Base-by-base conservation (phyloP, 2,797 vertebrate species). In the Meda fulgida region DNA sequence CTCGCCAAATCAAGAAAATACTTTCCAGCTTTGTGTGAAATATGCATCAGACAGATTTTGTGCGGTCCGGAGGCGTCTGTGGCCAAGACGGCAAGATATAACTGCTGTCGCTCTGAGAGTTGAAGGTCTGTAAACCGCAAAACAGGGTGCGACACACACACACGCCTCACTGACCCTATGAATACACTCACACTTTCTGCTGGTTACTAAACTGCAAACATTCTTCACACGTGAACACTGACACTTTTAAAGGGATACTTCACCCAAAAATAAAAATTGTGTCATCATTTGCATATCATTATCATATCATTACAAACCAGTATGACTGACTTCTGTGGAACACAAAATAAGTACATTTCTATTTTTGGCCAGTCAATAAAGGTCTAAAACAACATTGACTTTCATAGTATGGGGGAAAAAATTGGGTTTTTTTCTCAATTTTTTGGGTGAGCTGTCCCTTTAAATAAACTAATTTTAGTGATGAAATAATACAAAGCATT, bases 91-190 rank as follows among this genome's bases (percentile, higher is more conserved):
- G 55, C 34, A 34, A 76, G 46, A 67, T 82, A 75, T 67, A 77
- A 77, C 72, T 58, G 72, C 48, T 8, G 53, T 69, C 53, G 58
- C 36, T 60, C 65, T 48, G 36, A 63, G 80, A 78, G 85, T 70
- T 75, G 75, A 86, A 82, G 76, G 40, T 48, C 80, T 82, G 72
- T 71, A 70, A 77, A 63, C 85, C 78, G 80, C 73, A 69, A 78
- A 78, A 78, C 82, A 58, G 82, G 73, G 81, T 29, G 73, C 19
- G 48, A 70, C 69, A 46, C 60, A 38, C 21, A 73, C 40, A 36
- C 71, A 73, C 6, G 23, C 60, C 46, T 77, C 43, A 69, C 82
- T 53, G 60, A 65, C 60, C 60, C 38, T 79, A 5, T 69, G 60
- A 40, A 26, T 40, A 48, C 36, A 38, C 36, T 7, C 36, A 48